phyloP scores from a whole-genome alignment of 2,113 vertebrate genomes.

The Ptychochromis oligacanthus region DNA sequence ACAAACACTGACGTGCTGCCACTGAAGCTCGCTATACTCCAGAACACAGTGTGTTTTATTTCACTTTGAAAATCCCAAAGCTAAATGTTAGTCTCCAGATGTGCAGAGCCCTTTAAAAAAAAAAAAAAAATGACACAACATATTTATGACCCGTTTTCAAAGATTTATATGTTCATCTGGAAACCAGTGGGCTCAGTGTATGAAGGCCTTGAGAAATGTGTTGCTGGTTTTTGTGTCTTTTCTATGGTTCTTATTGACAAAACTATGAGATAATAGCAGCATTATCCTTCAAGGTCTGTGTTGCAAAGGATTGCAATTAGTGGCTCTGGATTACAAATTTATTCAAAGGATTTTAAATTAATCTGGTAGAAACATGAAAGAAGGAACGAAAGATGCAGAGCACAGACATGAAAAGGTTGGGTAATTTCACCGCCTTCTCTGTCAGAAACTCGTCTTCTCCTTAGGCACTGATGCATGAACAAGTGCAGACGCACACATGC shows the following conservation, averaged over 20 bases:
- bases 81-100: neutral
- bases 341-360: neutral
- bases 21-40: neutral
- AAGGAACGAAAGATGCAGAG: neutral
- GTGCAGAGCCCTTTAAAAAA: neutral
- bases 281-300: neutral
- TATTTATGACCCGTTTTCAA: neutral
- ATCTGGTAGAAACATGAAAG: neutral
- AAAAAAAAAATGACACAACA: rapidly evolving
- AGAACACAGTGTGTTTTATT: neutral
- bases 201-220: neutral
- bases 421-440: slow-evolving; percentile 10
- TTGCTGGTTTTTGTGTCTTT: rapidly evolving
- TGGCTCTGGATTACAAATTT: neutral
- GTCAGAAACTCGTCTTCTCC: slow-evolving; percentile 36
- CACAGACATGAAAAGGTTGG: neutral
- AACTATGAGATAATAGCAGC: neutral
- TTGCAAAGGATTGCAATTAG: neutral
- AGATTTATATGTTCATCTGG: neutral
- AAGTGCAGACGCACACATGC: neutral
- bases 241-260: neutral
- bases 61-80: neutral
- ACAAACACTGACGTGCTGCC: neutral
- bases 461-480: slow-evolving; percentile 34
- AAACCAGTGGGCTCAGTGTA: rapidly evolving